Conservation (phyloP, 1,140 invertebrate species). For the Phortica variegata region DNA sequence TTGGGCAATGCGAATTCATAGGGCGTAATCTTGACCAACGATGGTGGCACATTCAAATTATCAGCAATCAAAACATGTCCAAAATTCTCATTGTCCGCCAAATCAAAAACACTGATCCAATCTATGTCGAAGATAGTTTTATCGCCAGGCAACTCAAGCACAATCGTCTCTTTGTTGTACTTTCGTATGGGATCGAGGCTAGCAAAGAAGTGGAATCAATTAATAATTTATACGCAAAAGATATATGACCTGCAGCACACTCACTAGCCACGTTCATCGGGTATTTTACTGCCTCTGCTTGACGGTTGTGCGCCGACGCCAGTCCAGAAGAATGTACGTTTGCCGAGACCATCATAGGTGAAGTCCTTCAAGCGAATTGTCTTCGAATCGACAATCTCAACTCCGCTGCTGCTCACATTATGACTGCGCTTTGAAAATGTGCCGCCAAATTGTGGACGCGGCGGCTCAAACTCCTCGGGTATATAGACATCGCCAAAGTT, state of each 20-base stretch:
- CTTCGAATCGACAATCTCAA: conserved; percentile 79
- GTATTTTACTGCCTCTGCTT: conserved; percentile 76
- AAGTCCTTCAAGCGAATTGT: conserved; percentile 76
- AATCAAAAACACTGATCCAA: conserved; percentile 83
- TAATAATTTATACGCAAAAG: background rate
- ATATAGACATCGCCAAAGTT: conserved; percentile 89
- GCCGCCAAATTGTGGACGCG: conserved; percentile 69
- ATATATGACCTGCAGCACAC: conserved; percentile 49
- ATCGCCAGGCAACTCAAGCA: conserved; percentile 77
- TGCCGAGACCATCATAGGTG: conserved; percentile 73
- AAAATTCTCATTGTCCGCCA: conserved; percentile 69
- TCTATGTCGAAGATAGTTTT: conserved; percentile 80
- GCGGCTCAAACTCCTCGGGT: conserved; percentile 89
- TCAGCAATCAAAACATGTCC: conserved; percentile 79
- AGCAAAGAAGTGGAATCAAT: conserved; percentile 14
- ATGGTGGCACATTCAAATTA: conserved; percentile 82
- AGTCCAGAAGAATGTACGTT: conserved; percentile 83
- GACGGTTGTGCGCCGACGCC: conserved; percentile 85
- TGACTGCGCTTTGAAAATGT: conserved; percentile 71
- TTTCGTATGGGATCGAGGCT: conserved; percentile 71
- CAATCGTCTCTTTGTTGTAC: conserved; percentile 76
- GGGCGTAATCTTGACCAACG: conserved; percentile 65
- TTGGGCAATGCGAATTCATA: conserved; percentile 71
- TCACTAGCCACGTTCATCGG: conserved; percentile 92
- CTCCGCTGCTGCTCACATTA: conserved; percentile 69